A percentile compares a stretch with the other conserved stretches of the same genome.
Evolutionary conservation across 2,888 invertebrate species (phyloP).

Genomic region (Tetranychus piercei): DNA sequence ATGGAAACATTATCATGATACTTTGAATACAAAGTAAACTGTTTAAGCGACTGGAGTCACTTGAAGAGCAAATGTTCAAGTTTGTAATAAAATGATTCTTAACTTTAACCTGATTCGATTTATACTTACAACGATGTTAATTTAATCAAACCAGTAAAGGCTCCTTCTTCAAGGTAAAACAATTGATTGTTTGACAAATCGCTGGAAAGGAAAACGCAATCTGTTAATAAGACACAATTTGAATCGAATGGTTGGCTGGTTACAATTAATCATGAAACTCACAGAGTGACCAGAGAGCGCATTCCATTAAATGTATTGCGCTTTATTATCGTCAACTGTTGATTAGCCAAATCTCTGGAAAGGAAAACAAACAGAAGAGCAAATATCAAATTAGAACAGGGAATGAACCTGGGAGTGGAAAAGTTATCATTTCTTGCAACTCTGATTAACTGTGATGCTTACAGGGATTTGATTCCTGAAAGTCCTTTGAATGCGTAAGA

Average conservation of each 20-base stretch:
- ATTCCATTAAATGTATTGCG: constrained; percentile 32
- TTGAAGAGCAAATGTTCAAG: too few relatives aligned
- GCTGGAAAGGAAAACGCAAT: constrained; percentile 22
- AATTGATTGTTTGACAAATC: constrained; percentile 28
- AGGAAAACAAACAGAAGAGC: too few relatives aligned
- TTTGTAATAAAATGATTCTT: too few relatives aligned
- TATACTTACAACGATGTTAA: constrained; percentile 19
- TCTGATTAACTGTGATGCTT: constrained; percentile 28
- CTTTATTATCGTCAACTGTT: not conserved
- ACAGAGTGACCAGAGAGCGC: constrained; percentile 31
- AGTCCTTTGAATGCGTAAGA: constrained; percentile 31
- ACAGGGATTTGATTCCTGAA: constrained; percentile 32
- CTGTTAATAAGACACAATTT: too few relatives aligned
- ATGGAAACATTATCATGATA: too few relatives aligned
- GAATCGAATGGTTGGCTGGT: not conserved
- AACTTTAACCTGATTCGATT: not conserved
- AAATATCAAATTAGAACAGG: not conserved
- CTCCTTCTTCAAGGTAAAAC: constrained; percentile 25
- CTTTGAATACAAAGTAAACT: too few relatives aligned
- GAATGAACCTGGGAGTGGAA: not conserved
- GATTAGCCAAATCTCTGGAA: not conserved
- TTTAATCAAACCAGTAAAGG: constrained; percentile 27
- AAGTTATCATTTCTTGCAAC: too few relatives aligned
- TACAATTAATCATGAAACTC: constrained; percentile 27
- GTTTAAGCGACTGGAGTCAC: too few relatives aligned